These are phyloP conservation scores for pig (Sus scrofa) DNA, from an alignment of 2,113 vertebrate genomes.

Conservation along the genomic window T2T-Sscrofa CM000812.6:266148501-266149000, in stretches of 20 bases:
- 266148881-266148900: not conserved
- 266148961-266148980: not conserved
- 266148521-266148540: not conserved
- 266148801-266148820: not conserved
- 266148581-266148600: accelerated
- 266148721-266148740: not conserved
- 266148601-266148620: not conserved
- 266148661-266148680: not conserved
- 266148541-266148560: not conserved
- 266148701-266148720: not conserved
- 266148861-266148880: not conserved
- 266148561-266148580: not conserved
- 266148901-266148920: not conserved
- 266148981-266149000: not conserved
- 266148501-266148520: not conserved
- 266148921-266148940: not conserved
- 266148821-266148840: not conserved
- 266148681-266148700: too few species aligned
- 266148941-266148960: not conserved
- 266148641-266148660: not conserved
- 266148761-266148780: not conserved
- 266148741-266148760: not conserved
- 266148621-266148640: not conserved
- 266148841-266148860: not conserved
- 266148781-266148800: not conserved